Evolutionary conservation across 2,888 invertebrate genomes (phyloP).

Genomic region (Hylaea fasciaria): DNA sequence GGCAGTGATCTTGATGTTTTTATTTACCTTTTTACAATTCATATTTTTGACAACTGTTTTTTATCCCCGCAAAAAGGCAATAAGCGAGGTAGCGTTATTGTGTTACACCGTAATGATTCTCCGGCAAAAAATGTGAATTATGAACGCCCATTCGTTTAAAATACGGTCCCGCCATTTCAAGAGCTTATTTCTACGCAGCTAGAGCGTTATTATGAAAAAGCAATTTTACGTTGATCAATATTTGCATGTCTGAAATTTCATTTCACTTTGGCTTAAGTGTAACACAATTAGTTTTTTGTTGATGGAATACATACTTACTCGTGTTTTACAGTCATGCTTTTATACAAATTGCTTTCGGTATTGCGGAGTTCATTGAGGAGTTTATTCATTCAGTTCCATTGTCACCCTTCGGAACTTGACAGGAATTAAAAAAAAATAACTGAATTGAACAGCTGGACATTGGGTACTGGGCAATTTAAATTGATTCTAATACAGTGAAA

Average conservation of each 20-base stretch:
- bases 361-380: too few relatives aligned
- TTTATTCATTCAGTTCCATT: too few relatives aligned
- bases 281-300: too few relatives aligned
- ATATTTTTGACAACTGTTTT: conserved; percentile 59
- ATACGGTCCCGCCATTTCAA: conserved; percentile 50
- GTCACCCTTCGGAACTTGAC: too few relatives aligned
- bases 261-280: conserved; percentile 44
- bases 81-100: conserved; percentile 60
- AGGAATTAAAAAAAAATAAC: too few relatives aligned
- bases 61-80: conserved; percentile 55
- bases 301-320: too few relatives aligned
- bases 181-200: conserved; percentile 53
- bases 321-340: conserved; percentile 4
- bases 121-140: conserved; percentile 54
- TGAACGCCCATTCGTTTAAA: conserved; percentile 52
- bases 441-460: too few relatives aligned
- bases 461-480: too few relatives aligned
- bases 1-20: conserved; percentile 80
- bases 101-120: conserved; percentile 58
- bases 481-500: too few relatives aligned
- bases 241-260: conserved; percentile 48
- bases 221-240: conserved; percentile 52
- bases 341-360: too few relatives aligned
- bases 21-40: conserved; percentile 53
- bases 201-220: conserved; percentile 50